These are phyloP conservation scores for Ectropis crepuscularia DNA, from an alignment of 2,888 invertebrate species.

Conservation along the genomic window DNA sequence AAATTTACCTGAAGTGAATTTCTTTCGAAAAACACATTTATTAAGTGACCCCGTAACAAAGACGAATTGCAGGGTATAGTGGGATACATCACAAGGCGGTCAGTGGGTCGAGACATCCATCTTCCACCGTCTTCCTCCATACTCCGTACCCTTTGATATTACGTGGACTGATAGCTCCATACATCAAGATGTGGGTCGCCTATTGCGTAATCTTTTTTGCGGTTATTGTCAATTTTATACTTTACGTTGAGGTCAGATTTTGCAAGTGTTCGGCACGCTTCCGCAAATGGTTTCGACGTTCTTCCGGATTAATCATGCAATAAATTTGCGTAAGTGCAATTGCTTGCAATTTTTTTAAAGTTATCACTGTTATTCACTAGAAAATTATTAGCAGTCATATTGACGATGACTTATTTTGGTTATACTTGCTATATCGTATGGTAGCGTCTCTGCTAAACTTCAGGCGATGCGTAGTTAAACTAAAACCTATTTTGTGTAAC, in stretches of 20 bases:
- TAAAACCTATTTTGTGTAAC: too few relatives aligned
- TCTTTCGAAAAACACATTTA: background rate
- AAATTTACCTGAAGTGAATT: background rate
- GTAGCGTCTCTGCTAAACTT: too few relatives aligned
- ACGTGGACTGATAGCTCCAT: conserved; percentile 12
- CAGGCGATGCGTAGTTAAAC: too few relatives aligned
- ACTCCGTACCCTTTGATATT: conserved; percentile 8
- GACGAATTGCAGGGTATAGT: conserved; percentile 14
- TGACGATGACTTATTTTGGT: too few relatives aligned
- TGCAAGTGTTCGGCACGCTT: conserved; percentile 20
- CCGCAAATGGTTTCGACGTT: conserved; percentile 7
- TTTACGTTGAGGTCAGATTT: conserved; percentile 21
- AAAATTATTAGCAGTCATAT: too few relatives aligned
- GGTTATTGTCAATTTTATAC: conserved; percentile 16
- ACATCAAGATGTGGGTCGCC: conserved; percentile 13
- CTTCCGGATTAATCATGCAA: conserved; percentile 2
- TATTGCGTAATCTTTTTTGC: conserved; percentile 23
- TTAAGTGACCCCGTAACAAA: conserved; percentile 7
- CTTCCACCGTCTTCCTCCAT: conserved; percentile 10
- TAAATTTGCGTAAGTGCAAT: conserved; percentile 7
- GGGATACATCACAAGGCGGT: conserved; percentile 16
- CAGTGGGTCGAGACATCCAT: conserved; percentile 26
- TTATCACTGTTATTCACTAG: too few relatives aligned
- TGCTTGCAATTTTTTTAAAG: background rate
- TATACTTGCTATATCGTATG: too few relatives aligned